Evolutionary conservation across 2,113 vertebrate species (phyloP).

Genomic region (Pteropus alecto): DNA sequence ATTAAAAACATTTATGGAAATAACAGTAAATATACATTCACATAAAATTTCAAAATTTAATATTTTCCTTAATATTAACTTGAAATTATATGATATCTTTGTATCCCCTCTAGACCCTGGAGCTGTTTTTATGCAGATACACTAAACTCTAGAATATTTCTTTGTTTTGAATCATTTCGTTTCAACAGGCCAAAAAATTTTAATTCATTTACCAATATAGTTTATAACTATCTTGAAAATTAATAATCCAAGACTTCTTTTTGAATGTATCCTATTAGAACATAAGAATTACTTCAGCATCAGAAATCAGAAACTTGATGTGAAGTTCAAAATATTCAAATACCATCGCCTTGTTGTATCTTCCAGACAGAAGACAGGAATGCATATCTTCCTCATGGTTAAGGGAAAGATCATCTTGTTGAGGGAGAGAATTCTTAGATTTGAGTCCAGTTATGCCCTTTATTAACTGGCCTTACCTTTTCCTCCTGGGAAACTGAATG

Average conservation of each 20-base stretch:
- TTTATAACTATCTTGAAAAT: not conserved
- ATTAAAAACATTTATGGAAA: not conserved
- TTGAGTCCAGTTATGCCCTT: not conserved
- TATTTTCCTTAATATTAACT: not conserved
- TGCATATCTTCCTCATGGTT: not conserved
- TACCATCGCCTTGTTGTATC: not conserved
- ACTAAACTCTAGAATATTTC: not conserved
- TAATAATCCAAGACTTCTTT: not conserved
- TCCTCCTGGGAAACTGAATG: not conserved
- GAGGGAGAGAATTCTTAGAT: not conserved
- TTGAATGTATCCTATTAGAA: not conserved
- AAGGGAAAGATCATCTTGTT: not conserved
- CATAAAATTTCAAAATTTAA: not conserved
- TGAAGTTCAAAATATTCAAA: not conserved
- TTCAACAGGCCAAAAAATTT: not conserved
- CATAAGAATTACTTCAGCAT: not conserved
- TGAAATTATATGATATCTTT: not conserved
- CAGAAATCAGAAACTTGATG: not conserved
- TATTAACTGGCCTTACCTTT: not conserved
- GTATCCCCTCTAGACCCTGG: not conserved
- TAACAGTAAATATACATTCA: not conserved
- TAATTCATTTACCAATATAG: not conserved
- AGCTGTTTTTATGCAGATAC: not conserved
- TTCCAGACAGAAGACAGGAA: not conserved
- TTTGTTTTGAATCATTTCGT: not conserved